Conservation (phyloP, 2,888 invertebrate species). For the Callyntrura sp. region DNA sequence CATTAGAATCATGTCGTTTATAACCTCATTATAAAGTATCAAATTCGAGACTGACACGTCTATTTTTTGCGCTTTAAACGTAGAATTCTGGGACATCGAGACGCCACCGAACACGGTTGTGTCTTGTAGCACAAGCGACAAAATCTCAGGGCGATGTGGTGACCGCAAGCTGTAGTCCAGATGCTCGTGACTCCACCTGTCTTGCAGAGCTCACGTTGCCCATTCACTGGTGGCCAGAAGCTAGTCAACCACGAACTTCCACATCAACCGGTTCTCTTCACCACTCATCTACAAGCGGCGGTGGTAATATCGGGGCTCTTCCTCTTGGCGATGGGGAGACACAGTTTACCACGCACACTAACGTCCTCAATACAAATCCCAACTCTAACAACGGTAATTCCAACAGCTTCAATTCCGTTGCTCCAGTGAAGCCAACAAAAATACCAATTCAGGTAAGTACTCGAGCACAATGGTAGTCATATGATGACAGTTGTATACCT, state of each 20-base stretch:
- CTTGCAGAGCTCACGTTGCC: conserved; percentile 95
- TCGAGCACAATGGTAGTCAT: too few species aligned
- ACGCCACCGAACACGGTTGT: conserved; percentile 82
- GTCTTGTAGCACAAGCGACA: conserved; percentile 84
- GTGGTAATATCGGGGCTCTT: conserved; percentile 84
- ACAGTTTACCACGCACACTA: conserved; percentile 72
- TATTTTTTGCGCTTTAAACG: not conserved
- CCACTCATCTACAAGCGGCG: conserved; percentile 85
- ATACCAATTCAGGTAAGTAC: conserved; percentile 83
- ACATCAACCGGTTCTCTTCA: conserved; percentile 85
- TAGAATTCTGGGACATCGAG: conserved; percentile 77
- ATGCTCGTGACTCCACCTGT: conserved; percentile 96
- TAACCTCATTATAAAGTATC: not conserved
- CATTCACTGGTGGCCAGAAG: conserved; percentile 95
- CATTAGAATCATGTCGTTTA: not conserved
- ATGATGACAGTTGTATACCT: too few species aligned
- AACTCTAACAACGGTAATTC: conserved; percentile 85
- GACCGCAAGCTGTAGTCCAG: conserved; percentile 96
- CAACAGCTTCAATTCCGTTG: conserved; percentile 86
- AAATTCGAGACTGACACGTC: not conserved
- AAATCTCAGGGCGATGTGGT: conserved; percentile 85
- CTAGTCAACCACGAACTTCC: conserved; percentile 86
- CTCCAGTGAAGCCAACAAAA: conserved; percentile 83
- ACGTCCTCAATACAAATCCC: conserved; percentile 69
- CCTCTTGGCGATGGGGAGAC: conserved; percentile 77